phyloP scores from a whole-genome alignment of 2,888 invertebrate genomes.

The Leucophenga montana region DNA sequence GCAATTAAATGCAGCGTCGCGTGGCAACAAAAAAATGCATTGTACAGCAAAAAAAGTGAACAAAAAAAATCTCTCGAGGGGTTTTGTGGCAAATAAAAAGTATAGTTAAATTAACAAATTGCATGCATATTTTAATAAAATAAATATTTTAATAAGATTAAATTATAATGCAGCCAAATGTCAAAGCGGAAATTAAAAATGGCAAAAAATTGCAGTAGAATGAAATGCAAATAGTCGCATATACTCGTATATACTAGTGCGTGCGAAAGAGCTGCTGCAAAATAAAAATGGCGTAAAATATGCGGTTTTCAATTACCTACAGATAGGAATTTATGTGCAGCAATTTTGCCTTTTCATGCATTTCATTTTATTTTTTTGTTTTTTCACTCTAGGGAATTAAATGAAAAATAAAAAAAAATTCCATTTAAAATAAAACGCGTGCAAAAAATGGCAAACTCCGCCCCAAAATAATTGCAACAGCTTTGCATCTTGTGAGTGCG shows the following conservation, averaged over 20 bases:
- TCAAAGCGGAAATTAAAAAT: conserved; percentile 61
- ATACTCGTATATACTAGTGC: neutral
- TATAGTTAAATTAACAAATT: conserved; percentile 68
- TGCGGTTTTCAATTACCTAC: conserved; percentile 65
- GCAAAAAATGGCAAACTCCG: neutral
- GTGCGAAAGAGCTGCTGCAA: conserved; percentile 33
- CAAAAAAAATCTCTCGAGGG: conserved; percentile 23
- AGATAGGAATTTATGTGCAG: conserved; percentile 62
- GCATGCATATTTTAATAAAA: conserved; percentile 68
- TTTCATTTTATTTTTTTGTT: conserved; percentile 8
- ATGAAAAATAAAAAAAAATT: neutral
- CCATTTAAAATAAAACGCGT: neutral
- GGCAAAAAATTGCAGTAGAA: conserved; percentile 38
- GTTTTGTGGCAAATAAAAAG: conserved; percentile 34
- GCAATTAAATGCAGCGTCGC: conserved; percentile 63
- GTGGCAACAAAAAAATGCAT: conserved; percentile 33
- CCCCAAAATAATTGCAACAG: neutral
- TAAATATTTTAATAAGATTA: conserved; percentile 67
- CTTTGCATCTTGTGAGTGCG: neutral
- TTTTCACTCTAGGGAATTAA: conserved; percentile 3
- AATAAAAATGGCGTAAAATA: conserved; percentile 53
- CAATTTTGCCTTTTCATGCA: conserved; percentile 27
- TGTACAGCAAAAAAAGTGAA: conserved; percentile 21
- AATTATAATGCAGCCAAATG: conserved; percentile 66
- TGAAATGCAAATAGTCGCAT: conserved; percentile 30